Evolutionary conservation across 2,888 invertebrate genomes (phyloP).

Genomic region (Nephrotoma flavescens): DNA sequence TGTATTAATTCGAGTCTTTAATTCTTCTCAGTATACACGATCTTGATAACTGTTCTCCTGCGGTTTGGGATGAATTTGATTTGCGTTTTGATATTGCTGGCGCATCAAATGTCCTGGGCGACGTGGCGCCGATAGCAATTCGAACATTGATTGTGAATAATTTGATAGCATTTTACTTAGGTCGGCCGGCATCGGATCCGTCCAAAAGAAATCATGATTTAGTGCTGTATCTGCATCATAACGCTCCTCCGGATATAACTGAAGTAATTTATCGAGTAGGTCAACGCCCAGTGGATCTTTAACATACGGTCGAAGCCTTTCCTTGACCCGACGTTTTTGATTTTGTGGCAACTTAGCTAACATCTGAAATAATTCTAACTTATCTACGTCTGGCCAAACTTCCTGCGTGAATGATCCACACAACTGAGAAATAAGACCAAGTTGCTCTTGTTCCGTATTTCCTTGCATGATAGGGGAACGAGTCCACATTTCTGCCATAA

Average conservation of each 20-base stretch:
- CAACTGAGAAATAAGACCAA: conserved; percentile 85
- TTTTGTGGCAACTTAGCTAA: conserved; percentile 69
- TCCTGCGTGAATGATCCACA: conserved; percentile 90
- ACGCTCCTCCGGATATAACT: conserved; percentile 80
- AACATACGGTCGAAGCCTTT: conserved; percentile 74
- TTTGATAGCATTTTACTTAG: conserved; percentile 83
- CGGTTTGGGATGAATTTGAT: conserved; percentile 36
- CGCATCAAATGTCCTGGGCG: conserved; percentile 51
- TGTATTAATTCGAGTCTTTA: neutral
- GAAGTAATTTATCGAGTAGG: conserved; percentile 77
- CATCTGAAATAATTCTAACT: conserved; percentile 62
- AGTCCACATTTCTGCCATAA: conserved; percentile 99
- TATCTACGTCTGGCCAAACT: conserved; percentile 88
- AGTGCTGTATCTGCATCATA: conserved; percentile 77
- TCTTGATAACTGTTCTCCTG: conserved; percentile 77
- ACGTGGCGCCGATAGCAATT: conserved; percentile 69
- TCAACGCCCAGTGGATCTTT: conserved; percentile 88
- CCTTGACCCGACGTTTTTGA: conserved; percentile 74
- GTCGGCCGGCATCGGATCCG: conserved; percentile 90
- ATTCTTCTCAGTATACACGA: conserved; percentile 51
- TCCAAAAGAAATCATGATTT: conserved; percentile 98
- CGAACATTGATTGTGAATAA: conserved; percentile 87
- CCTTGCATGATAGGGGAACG: conserved; percentile 90
- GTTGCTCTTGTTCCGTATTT: conserved; percentile 89
- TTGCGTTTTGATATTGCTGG: conserved; percentile 43